Evolutionary conservation across 2,797 vertebrate species (phyloP), one percentile per base, ranked within the genome.

Genomic region (Anolis apletophallus): DNA sequence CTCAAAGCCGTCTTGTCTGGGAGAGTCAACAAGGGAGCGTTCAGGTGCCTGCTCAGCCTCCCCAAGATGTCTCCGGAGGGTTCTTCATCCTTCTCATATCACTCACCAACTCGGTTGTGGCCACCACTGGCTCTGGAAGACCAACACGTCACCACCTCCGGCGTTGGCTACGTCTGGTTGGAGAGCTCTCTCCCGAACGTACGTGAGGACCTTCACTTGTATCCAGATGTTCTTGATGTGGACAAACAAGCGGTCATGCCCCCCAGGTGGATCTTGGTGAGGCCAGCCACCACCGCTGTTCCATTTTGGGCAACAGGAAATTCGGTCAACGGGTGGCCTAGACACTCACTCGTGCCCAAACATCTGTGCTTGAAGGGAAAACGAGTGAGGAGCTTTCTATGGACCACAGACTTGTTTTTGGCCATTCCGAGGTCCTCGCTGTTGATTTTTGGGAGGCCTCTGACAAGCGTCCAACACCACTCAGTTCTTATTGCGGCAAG

Each of bases 1-100:
- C 59, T 80, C 69, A 80, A 80, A 74, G 77, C 36, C 26, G 10
- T 55, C 40, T 79, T 80, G 76, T 80, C 61, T 29, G 21, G 29
- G 55, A n/a, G 50, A 55, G 13, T 57, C 84, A 50, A 85, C 54
- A 61, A 59, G 84, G 36, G 32, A 68, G 34, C 29, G 32, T 40
- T 64, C 5, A 32, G 5, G 71, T 46, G 50, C 84, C 34, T 26
- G 19, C 21, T 76, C n/a, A 34, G 14, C 29, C 77, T 80, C 54
- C 7, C 34, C 29, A 17, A 26, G 13, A 50, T 32, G 6, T 10
- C 64, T 85, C 83, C n/a, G 21, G 75, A 69, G 74, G 32, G 34
- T 17, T 68, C 52, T 21, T 69, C 61, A 13, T 55, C 74, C 29
- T 54, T 34, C 32, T 29, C 61, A 12, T 8, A 10, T 50, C 29